These are phyloP conservation scores for Phalacrocorax brasilianus DNA, from an alignment of 2,113 vertebrate species.

Conservation along the genomic window DNA sequence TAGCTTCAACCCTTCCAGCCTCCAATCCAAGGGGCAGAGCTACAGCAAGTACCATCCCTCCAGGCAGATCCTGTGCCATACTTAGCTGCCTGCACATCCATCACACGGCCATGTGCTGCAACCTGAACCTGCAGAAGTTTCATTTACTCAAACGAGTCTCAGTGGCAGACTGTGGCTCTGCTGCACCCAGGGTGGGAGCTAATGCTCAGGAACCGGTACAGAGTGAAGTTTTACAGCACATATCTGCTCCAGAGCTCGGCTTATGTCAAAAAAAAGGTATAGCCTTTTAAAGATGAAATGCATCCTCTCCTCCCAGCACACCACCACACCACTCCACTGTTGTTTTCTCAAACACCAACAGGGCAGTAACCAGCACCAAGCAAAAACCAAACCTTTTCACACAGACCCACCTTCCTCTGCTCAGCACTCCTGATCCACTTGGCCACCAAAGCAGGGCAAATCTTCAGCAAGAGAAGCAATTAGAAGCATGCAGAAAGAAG, in stretches of 20 bases:
- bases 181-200: neutral
- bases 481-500: neutral
- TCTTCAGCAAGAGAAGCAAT: neutral
- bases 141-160: neutral
- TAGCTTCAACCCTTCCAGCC: neutral
- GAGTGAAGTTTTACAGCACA: neutral
- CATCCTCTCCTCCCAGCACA: neutral
- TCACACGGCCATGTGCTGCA: fast-evolving
- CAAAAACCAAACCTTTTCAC: neutral
- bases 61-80: neutral
- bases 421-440: fast-evolving
- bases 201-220: neutral
- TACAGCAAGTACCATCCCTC: neutral
- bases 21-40: neutral
- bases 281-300: neutral
- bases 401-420: neutral
- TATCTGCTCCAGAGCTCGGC: neutral
- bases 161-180: fast-evolving
- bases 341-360: neutral
- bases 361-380: neutral
- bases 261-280: neutral
- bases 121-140: neutral
- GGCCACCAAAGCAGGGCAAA: neutral
- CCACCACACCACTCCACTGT: fast-evolving
- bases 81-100: neutral